Conservation (phyloP, 2,113 vertebrate genomes). For the Bufo gargarizans region DNA sequence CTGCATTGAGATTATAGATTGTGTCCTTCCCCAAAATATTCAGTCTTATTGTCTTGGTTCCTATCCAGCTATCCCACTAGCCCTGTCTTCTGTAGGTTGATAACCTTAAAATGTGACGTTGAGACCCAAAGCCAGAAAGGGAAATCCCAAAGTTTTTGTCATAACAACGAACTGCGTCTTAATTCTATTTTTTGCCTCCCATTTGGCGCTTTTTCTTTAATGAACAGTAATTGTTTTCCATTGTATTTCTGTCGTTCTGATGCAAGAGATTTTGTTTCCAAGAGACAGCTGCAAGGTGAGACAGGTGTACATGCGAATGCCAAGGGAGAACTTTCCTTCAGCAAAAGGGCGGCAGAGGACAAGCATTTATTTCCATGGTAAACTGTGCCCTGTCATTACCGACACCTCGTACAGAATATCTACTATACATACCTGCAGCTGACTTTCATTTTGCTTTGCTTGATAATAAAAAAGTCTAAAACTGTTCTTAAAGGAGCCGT, state of each 20-base stretch:
- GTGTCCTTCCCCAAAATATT: neutral
- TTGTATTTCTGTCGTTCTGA: slow-evolving; percentile 52
- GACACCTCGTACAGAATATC: neutral
- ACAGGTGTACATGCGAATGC: rapidly evolving
- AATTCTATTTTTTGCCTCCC: slow-evolving; percentile 40
- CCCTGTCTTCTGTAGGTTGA: neutral
- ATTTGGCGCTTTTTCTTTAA: slow-evolving; percentile 13
- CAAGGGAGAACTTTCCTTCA: neutral
- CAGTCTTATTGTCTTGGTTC: neutral
- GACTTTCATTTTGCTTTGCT: neutral
- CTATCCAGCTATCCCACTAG: neutral
- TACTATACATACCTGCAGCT: neutral
- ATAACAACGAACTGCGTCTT: slow-evolving; percentile 32
- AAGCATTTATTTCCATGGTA: slow-evolving; percentile 21
- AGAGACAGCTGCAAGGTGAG: slow-evolving; percentile 49
- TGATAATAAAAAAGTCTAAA: neutral
- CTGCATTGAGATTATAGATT: neutral
- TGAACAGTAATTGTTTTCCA: slow-evolving; percentile 51
- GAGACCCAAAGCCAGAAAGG: neutral
- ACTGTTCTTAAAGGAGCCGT: neutral
- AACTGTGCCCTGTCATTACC: neutral
- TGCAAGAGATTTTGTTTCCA: slow-evolving; percentile 52
- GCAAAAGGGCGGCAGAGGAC: neutral
- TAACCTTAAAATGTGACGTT: slow-evolving; percentile 7
- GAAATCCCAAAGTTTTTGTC: slow-evolving; percentile 52